phyloP scores from a whole-genome alignment of 2,888 invertebrate genomes.

The Tubiluchus corallicola region DNA sequence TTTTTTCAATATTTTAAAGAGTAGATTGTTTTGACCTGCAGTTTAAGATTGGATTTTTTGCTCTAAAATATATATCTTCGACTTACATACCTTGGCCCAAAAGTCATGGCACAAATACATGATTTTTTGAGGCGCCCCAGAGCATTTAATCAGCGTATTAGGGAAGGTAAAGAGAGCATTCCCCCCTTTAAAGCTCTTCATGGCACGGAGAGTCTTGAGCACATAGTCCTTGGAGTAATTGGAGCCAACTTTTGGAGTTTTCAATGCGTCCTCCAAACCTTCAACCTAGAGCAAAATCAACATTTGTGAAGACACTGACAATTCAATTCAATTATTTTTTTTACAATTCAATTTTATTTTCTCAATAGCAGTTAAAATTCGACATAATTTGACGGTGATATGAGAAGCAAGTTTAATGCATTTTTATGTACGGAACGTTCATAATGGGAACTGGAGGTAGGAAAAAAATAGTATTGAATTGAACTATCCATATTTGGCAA shows the following conservation, averaged over 20 bases:
- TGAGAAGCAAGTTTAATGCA: constrained; percentile 10
- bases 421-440: constrained; percentile 10
- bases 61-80: too few species aligned
- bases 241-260: constrained; percentile 58
- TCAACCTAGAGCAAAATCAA: constrained; percentile 63
- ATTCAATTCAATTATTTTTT: too few species aligned
- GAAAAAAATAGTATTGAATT: background rate
- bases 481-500: too few species aligned
- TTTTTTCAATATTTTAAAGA: too few species aligned
- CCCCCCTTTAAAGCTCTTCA: constrained; percentile 50
- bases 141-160: constrained; percentile 75
- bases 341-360: too few species aligned
- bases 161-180: constrained; percentile 86
- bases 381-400: too few species aligned
- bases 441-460: background rate
- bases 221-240: constrained; percentile 69
- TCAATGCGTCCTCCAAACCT: constrained; percentile 57
- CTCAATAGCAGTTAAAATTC: too few species aligned
- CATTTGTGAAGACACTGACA: too few species aligned
- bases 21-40: too few species aligned
- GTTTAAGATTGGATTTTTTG: too few species aligned
- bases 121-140: constrained; percentile 96
- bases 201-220: constrained; percentile 48
- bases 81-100: constrained; percentile 57
- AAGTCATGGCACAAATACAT: constrained; percentile 74